A percentile compares a stretch with the other conserved stretches of the same genome.
phyloP scores from a whole-genome alignment of 2,888 invertebrate genomes.

The Dugesia japonica region DNA sequence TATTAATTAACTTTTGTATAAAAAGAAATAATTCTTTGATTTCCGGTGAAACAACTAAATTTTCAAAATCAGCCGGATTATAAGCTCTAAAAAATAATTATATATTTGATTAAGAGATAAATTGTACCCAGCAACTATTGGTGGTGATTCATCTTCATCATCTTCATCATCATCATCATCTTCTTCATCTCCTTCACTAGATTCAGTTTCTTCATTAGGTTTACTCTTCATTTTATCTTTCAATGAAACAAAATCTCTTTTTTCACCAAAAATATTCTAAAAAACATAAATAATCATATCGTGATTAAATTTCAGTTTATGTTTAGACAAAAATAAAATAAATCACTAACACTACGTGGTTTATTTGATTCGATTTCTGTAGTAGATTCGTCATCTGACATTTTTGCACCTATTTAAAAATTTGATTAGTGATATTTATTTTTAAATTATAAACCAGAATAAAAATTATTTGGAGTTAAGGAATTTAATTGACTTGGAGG shows the following conservation, averaged over 20 bases:
- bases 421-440: background rate
- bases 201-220: conserved; percentile 6
- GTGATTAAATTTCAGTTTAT: background rate
- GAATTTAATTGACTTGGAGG: conserved; percentile 1
- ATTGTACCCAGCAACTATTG: background rate
- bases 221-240: background rate
- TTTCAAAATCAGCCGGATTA: conserved; percentile 67
- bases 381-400: conserved; percentile 6
- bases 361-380: background rate
- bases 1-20: conserved; percentile 63
- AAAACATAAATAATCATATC: too few species aligned
- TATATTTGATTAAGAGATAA: too few species aligned
- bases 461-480: conserved; percentile 9
- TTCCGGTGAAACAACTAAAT: conserved; percentile 64
- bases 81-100: conserved; percentile 55
- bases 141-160: background rate
- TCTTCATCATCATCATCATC: background rate
- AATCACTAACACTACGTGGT: background rate
- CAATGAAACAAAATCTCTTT: background rate
- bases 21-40: conserved; percentile 79
- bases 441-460: background rate
- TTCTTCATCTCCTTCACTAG: conserved; percentile 6
- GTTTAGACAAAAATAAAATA: background rate
- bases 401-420: background rate
- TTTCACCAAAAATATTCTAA: background rate